A percentile compares a stretch with the other conserved stretches of the same genome.
phyloP scores from a whole-genome alignment of 2,113 vertebrate genomes.

The Apteryx mantelli region DNA sequence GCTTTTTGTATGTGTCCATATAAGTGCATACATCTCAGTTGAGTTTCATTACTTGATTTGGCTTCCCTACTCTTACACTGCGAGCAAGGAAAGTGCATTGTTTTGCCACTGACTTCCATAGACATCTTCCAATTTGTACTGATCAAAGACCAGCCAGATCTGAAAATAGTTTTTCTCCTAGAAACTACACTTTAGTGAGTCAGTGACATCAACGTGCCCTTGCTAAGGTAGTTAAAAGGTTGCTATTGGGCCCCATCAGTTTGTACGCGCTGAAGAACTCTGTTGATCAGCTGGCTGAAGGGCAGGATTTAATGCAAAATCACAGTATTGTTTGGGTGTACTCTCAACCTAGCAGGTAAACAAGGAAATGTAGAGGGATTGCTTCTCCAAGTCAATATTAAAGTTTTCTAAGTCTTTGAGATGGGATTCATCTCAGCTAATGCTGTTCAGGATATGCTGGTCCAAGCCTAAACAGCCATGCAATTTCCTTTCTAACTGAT shows the following conservation, averaged over 20 bases:
- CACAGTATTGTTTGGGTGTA: background rate
- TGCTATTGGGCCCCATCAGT: background rate
- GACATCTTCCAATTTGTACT: background rate
- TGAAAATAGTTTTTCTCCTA: background rate
- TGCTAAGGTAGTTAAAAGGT: background rate
- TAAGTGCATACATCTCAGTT: background rate
- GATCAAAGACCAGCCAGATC: background rate
- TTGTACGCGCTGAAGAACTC: background rate
- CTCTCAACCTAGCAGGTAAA: background rate
- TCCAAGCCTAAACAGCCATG: background rate
- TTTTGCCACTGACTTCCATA: accelerated
- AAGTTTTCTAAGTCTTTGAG: background rate
- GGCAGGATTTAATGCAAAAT: background rate
- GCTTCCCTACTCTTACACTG: background rate
- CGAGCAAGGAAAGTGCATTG: background rate
- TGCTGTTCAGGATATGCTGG: accelerated
- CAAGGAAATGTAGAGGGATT: background rate
- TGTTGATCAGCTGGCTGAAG: background rate
- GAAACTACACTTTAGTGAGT: background rate
- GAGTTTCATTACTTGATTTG: background rate
- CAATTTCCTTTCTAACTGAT: background rate
- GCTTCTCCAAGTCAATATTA: background rate
- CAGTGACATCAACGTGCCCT: background rate
- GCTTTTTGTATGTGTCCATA: background rate
- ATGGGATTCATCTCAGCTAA: background rate